Conservation (phyloP, 2,888 invertebrate species). For the Oithona nana region DNA sequence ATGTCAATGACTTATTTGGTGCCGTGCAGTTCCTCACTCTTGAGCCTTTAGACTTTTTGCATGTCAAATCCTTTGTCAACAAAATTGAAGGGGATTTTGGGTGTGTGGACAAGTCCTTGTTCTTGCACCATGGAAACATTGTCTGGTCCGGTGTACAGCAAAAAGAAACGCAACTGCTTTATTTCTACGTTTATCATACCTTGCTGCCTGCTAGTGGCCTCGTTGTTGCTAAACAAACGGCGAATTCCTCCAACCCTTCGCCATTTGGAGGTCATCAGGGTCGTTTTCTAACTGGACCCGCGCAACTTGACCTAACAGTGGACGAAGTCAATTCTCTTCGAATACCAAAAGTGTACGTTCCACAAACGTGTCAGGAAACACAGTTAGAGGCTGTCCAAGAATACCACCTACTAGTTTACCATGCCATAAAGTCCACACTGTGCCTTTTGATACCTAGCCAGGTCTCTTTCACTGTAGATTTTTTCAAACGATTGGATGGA, state of each 20-base stretch:
- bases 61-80: background rate
- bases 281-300: background rate
- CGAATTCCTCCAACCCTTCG: background rate
- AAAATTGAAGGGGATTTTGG: background rate
- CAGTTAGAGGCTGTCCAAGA: background rate
- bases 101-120: background rate
- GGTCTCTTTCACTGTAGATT: background rate
- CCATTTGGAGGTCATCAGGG: background rate
- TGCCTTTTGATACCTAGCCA: background rate
- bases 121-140: conserved; percentile 1
- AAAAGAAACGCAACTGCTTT: background rate
- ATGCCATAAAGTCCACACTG: background rate
- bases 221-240: background rate
- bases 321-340: background rate
- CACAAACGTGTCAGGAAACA: background rate
- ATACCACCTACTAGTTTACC: background rate
- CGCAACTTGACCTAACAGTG: background rate
- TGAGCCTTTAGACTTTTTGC: background rate
- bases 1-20: background rate
- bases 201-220: background rate
- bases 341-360: background rate
- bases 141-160: background rate
- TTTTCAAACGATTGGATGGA: background rate
- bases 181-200: background rate
- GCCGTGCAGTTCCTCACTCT: background rate